These are phyloP conservation scores for Martes martes DNA, from an alignment of 2,113 vertebrate species.

Conservation along the genomic window DNA sequence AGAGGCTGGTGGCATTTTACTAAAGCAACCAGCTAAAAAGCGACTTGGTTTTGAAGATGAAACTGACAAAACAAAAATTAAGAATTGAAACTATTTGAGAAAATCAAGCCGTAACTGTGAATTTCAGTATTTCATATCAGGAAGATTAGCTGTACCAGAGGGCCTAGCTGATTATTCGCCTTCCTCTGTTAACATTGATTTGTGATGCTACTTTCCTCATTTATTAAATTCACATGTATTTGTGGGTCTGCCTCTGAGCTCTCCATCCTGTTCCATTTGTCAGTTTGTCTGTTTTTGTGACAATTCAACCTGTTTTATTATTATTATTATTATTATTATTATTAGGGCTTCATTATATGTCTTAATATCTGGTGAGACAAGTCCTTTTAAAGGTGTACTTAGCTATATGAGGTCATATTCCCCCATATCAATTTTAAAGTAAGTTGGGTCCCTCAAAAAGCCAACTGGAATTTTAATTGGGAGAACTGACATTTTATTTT, in stretches of 20 bases:
- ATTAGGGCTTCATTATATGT: not conserved
- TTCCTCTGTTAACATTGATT: not conserved
- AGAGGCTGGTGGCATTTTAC: conserved; percentile 9
- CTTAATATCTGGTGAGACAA: not conserved
- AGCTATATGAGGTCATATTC: not conserved
- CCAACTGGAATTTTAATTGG: conserved; percentile 5
- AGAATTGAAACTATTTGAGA: conserved; percentile 24
- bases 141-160: not conserved
- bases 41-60: conserved; percentile 7
- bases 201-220: not conserved
- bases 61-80: conserved; percentile 29
- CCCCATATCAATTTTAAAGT: conserved; percentile 5
- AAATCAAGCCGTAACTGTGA: not conserved
- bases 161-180: not conserved
- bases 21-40: conserved; percentile 6
- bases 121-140: conserved; percentile 13
- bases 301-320: not conserved
- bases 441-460: not conserved
- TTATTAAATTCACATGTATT: not conserved
- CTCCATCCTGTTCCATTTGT: not conserved
- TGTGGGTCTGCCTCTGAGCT: not conserved
- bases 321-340: not conserved
- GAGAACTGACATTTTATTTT: not conserved
- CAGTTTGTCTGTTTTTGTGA: not conserved
- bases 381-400: conserved; percentile 4